Conservation (phyloP, 30 jellyfish, hydroid and myxozoan genomes). For the Chrysaora quinquecirrha region DNA sequence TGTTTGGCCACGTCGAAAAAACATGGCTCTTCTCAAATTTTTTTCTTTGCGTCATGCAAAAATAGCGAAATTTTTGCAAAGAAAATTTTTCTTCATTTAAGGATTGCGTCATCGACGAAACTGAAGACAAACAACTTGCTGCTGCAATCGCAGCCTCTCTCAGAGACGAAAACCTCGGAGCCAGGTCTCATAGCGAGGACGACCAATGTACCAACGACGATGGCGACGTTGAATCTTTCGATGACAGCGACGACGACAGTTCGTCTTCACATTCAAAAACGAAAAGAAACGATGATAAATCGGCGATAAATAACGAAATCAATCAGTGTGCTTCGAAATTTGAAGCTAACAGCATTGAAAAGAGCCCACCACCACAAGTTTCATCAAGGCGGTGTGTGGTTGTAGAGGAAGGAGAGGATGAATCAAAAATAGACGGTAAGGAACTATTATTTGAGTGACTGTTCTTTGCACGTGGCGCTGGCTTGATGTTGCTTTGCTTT, state of each 20-base stretch:
- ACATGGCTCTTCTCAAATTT: no score
- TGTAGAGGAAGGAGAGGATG: conserved; percentile 72
- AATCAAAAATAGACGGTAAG: conserved; percentile 46
- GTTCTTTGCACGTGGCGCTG: not conserved
- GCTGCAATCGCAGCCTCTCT: conserved; percentile 92
- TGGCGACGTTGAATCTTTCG: conserved; percentile 62
- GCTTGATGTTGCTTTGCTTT: not conserved
- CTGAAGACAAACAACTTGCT: conserved; percentile 85
- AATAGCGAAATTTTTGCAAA: no score
- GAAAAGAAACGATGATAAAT: conserved; percentile 1
- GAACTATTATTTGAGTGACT: not conserved
- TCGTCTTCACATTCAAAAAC: conserved; percentile 24
- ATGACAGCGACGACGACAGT: conserved; percentile 56
- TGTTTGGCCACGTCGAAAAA: no score
- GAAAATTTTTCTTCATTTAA: no score
- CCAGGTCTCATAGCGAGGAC: conserved; percentile 1
- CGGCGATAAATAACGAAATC: conserved; percentile 34
- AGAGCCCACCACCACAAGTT: not conserved
- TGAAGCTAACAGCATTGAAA: conserved; percentile 53
- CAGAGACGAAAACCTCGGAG: conserved; percentile 20
- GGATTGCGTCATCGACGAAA: conserved; percentile 74
- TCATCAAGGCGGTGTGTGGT: not conserved
- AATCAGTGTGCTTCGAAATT: conserved; percentile 44
- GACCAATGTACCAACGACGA: conserved; percentile 34
- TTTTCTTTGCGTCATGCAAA: no score